Base-by-base conservation (phyloP, 35 echinoderm and acorn worm species). In the Ophioderma brevispina region DNA sequence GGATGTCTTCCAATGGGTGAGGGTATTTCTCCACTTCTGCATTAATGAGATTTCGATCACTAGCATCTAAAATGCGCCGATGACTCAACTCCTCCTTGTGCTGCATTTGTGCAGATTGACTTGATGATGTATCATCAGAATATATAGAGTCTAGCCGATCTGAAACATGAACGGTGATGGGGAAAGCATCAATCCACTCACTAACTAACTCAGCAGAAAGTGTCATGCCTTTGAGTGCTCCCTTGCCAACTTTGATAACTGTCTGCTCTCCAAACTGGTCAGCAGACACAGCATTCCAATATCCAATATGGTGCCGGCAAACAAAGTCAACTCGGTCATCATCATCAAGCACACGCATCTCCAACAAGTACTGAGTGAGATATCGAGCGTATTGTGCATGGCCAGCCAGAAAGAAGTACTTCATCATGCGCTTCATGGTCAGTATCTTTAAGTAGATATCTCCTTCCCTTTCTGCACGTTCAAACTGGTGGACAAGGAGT, bases 221-320 rank as follows among this genome's bases (percentile, higher is more conserved):
- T 13, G 79, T 8, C 79, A 81, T 81, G 79, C n/a, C 75, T 35
- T 76, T 76, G n/a, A 76, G 75, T 10, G 75, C 75, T 76, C 75
- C 75, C n/a, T 76, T 81, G 33, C 79, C 38, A 34, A 81, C 13
- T 35, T 40, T 81, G 39, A 81, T 81, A 35, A 34, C 79, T 8
- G 79, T 81, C 33, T 81, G 79, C 28, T 81, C 77, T n/a, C 77
- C 77, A 79, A 79, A 79, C 77, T 79, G 77, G 36, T 81, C 79
- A 81, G 79, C 79, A 81, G 79, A 81, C 13, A 34, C 79, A 81
- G 41, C 41, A 46, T 46, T 46, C 41, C 25, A 76, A 35, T 76
- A 76, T 76, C 75, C 33, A 76, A 10, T 35, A 76, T 76, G 75
- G 75, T 76, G 75, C 23, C 75, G 75, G 33, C 75, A 76, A 35